Evolutionary conservation across 2,797 vertebrate genomes (phyloP), one percentile per base, ranked within the genome.

Genomic region (Tragopan temminckii): DNA sequence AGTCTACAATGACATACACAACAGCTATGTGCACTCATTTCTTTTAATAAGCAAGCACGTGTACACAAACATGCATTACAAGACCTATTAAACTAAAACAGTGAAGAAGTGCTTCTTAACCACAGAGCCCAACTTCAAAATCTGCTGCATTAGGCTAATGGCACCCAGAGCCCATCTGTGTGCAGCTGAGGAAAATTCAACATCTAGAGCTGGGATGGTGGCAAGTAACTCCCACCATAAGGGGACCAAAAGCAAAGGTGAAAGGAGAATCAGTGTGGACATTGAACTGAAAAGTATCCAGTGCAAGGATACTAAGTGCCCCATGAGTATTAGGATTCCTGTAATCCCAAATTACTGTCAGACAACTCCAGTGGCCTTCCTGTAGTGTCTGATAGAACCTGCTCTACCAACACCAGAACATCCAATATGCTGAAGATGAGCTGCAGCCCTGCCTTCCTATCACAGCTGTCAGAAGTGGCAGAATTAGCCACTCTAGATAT

Each of bases 141-240:
- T 4, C 8, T 1, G 2, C 10, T 4, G 21, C 2, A 0, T 15
- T 31, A 20, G 19, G 19, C 20, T n/a, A 20, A 25, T 3, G 1
- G 38, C 33, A 50, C 8, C 8, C 61, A 59, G 59, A 42, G 42
- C 8, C 6, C 1, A 0, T 0, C 4, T 5, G 11, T 1, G 11
- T 1, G n/a, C 33, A 36, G 25, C 27, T 24, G 14, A 7, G 45
- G 17, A 29, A 29, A 72, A 17, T 0, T 1, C 38, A 42, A 5
- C 38, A 66, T 18, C 19, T 6, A 18, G 57, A 27, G 1, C 0
- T 53, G 50, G 42, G 6, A 11, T 17, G 2, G 5, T 31, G 16
- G 7, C 40, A 43, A 11, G 25, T 9, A 71, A 5, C 0, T 2
- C 27, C 40, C 19, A 4, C 35, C 31, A 23, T 0, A 0, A 0